These are phyloP conservation scores for Drosophila funebris DNA, from an alignment of 1,140 invertebrate species.

Conservation along the genomic window DNA sequence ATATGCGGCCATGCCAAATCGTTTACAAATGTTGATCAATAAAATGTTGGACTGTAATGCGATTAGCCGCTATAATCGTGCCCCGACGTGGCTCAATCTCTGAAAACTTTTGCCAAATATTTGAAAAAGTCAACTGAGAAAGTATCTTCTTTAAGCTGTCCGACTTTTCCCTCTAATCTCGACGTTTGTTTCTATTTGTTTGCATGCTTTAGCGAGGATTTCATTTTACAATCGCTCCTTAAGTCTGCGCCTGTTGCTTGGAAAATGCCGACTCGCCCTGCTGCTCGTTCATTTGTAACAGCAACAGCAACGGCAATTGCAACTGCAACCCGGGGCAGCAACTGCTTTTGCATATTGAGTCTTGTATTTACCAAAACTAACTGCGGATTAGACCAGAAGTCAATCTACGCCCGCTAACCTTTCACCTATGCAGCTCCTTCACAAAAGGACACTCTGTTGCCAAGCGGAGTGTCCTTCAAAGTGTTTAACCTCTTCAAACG, in stretches of 20 bases:
- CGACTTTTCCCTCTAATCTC: slow-evolving; percentile 63
- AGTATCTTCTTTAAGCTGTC: slow-evolving; percentile 52
- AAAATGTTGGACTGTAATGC: slow-evolving; percentile 62
- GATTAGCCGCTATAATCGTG: slow-evolving; percentile 77
- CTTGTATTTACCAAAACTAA: slow-evolving; percentile 66
- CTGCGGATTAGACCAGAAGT: slow-evolving; percentile 64
- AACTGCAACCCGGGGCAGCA: slow-evolving; percentile 35
- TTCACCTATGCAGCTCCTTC: too few species aligned
- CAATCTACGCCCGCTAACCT: slow-evolving; percentile 39
- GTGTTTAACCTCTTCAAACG: too few species aligned
- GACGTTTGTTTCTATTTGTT: slow-evolving; percentile 71
- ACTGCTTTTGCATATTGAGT: slow-evolving; percentile 29
- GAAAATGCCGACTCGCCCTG: slow-evolving; percentile 16
- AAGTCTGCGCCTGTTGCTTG: slow-evolving; percentile 7
- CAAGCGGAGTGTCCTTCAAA: too few species aligned
- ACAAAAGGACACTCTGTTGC: too few species aligned
- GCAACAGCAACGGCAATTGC: slow-evolving; percentile 24
- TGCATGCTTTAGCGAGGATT: slow-evolving; percentile 78
- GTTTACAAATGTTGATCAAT: slow-evolving; percentile 80
- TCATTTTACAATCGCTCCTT: slow-evolving; percentile 57
- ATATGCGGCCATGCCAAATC: slow-evolving; percentile 58
- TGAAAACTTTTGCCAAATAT: slow-evolving; percentile 72
- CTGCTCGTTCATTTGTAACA: neutral
- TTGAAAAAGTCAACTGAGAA: slow-evolving; percentile 69
- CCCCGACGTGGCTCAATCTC: slow-evolving; percentile 37